Evolutionary conservation across 2,113 vertebrate genomes (phyloP).

Genomic region (Galbula dea): DNA sequence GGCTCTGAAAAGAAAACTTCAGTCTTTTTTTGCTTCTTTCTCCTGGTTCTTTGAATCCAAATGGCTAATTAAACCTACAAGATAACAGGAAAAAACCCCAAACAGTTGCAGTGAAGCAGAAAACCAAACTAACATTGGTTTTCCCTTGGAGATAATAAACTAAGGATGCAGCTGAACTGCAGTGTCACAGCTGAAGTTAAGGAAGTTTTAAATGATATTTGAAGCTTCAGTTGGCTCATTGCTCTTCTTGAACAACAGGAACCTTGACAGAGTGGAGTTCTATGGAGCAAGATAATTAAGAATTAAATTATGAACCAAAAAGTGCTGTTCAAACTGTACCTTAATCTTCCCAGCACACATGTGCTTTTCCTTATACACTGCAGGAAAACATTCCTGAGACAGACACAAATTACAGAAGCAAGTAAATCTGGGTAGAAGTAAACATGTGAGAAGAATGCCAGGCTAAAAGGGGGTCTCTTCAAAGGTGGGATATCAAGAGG

Average conservation of each 20-base stretch:
- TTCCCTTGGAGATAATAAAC: not conserved
- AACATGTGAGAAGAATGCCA: not conserved
- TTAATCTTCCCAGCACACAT: not conserved
- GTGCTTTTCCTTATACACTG: not conserved
- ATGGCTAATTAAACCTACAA: not conserved
- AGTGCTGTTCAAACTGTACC: not conserved
- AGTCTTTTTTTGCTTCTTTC: not conserved
- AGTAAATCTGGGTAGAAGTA: not conserved
- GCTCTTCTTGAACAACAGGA: not conserved
- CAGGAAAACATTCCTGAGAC: not conserved
- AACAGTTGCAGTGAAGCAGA: not conserved
- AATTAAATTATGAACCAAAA: not conserved
- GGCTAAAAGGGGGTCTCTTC: not conserved
- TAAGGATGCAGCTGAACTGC: not conserved
- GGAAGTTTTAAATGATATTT: not conserved
- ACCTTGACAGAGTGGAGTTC: not conserved
- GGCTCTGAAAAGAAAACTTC: not conserved
- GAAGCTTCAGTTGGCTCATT: not conserved
- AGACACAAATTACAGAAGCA: not conserved
- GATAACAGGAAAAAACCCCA: not conserved
- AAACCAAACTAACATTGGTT: not conserved
- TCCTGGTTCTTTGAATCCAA: not conserved
- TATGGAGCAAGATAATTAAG: not conserved
- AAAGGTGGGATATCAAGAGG: not conserved
- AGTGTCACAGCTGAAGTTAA: not conserved